Evolutionary conservation across 64 coral and sea anemone species (phyloP), one percentile per base, ranked within the genome.

Genomic region (Dendrophyllia cribrosa): DNA sequence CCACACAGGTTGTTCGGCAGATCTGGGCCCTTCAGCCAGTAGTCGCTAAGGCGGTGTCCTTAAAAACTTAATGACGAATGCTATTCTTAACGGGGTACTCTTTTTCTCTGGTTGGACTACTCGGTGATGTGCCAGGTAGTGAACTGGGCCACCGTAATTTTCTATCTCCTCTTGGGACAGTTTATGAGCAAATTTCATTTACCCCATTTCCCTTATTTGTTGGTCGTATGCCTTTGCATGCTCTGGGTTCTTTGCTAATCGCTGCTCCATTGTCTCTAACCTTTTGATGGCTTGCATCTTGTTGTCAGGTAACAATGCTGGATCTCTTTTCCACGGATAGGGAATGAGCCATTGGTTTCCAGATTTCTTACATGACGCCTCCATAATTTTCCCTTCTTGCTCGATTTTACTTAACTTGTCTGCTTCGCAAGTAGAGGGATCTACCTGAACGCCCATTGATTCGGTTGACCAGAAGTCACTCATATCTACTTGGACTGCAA

Each of bases 1-100:
- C 87, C 93, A 25, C 85, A 95, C 22, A 95, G 17, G 26, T 86
- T 58, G n/a, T n/a, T n/a, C n/a, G n/a, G n/a, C n/a, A n/a, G n/a
- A n/a, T n/a, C n/a, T n/a, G n/a, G n/a, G n/a, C n/a, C n/a, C n/a
- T n/a, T n/a, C n/a, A n/a, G n/a, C n/a, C n/a, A n/a, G n/a, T n/a
- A n/a, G n/a, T n/a, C n/a, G n/a, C n/a, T n/a, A n/a, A n/a, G n/a
- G n/a, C n/a, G n/a, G n/a, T n/a, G n/a, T n/a, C n/a, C n/a, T n/a
- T n/a, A n/a, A n/a, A n/a, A n/a, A n/a, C n/a, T n/a, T n/a, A n/a
- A 48, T 95, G 53, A 82, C 72, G 26, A 91, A 82, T 47, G 82
- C 88, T 58, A 72, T 91, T 43, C 65, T 60, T 12, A 91, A 64
- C 70, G 90, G 90, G 43, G 79, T 92, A 6, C 79, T 92, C 23